phyloP scores from a whole-genome alignment of 2,797 vertebrate species.

The Simalia tracyae region DNA sequence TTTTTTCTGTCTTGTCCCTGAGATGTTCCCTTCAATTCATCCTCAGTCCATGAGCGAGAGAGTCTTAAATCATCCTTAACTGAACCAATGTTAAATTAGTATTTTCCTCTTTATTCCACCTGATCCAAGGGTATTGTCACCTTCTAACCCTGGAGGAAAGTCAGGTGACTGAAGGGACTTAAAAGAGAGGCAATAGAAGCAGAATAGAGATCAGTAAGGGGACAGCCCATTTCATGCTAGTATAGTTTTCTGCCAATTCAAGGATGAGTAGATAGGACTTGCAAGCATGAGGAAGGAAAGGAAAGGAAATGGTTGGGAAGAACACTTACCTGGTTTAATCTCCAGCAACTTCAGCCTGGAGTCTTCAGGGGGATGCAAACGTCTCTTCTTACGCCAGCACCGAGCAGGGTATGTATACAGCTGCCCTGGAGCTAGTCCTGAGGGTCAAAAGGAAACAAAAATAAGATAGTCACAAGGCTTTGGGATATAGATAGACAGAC shows the following conservation, averaged over 20 bases:
- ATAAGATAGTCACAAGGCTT: neutral
- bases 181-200: neutral
- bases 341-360: conserved; percentile 89
- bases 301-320: neutral
- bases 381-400: conserved; percentile 96
- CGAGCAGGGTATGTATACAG: conserved; percentile 95
- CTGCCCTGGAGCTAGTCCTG: conserved; percentile 89
- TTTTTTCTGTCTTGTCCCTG: neutral
- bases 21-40: no score
- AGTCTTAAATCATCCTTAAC: neutral
- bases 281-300: neutral
- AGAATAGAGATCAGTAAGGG: neutral
- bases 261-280: neutral
- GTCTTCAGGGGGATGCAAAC: conserved; percentile 89
- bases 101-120: neutral
- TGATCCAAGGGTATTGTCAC: neutral
- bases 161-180: neutral
- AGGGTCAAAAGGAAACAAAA: conserved; percentile 64
- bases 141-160: neutral
- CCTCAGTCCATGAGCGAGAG: neutral
- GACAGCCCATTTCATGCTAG: neutral
- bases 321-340: conserved; percentile 87
- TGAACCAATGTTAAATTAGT: neutral
- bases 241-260: neutral
- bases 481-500: neutral